A percentile compares a stretch with the other conserved stretches of the same genome.
These are phyloP conservation scores for Rhopalosiphum nymphaeae DNA, from an alignment of 2,888 invertebrate species.

Conservation along the genomic window DNA sequence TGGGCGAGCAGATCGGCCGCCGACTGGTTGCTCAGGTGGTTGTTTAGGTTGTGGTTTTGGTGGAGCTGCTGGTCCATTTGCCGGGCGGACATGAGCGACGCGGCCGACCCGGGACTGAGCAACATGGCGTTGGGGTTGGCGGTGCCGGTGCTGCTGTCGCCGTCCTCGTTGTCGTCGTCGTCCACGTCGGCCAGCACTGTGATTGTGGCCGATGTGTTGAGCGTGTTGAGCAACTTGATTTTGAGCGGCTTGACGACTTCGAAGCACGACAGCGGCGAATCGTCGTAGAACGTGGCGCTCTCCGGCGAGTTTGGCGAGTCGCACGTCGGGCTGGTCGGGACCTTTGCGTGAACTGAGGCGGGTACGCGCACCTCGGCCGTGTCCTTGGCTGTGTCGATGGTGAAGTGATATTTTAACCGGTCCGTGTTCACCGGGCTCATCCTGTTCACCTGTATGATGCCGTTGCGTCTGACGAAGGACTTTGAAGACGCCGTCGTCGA, in stretches of 20 bases:
- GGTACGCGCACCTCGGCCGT: slow-evolving; percentile 45
- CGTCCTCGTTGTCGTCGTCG: slow-evolving; percentile 35
- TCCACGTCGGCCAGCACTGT: slow-evolving; percentile 43
- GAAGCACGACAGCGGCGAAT: slow-evolving; percentile 68
- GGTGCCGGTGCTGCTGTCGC: neutral
- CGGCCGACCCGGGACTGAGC: slow-evolving; percentile 47
- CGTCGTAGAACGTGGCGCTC: slow-evolving; percentile 86
- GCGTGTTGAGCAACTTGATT: slow-evolving; percentile 28
- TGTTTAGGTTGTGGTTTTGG: slow-evolving; percentile 63
- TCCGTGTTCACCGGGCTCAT: slow-evolving; percentile 68
- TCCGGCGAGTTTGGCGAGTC: slow-evolving; percentile 89
- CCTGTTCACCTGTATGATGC: slow-evolving; percentile 67
- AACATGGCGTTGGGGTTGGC: neutral
- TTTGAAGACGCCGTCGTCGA: neutral
- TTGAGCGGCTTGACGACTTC: slow-evolving; percentile 51
- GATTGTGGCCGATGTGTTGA: slow-evolving; percentile 51
- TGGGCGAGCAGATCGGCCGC: slow-evolving; percentile 58
- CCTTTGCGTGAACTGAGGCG: slow-evolving; percentile 74
- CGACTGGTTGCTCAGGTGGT: slow-evolving; percentile 59
- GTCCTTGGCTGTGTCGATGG: slow-evolving; percentile 38
- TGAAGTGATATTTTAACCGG: slow-evolving; percentile 68
- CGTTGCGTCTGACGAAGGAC: slow-evolving; percentile 66
- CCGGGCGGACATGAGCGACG: slow-evolving; percentile 62
- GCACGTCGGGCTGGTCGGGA: slow-evolving; percentile 79
- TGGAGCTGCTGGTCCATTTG: slow-evolving; percentile 62